Evolutionary conservation across 2,113 vertebrate genomes (phyloP), one percentile per base, ranked within the genome.

Genomic region (Cyanoramphus novaezelandiae): DNA sequence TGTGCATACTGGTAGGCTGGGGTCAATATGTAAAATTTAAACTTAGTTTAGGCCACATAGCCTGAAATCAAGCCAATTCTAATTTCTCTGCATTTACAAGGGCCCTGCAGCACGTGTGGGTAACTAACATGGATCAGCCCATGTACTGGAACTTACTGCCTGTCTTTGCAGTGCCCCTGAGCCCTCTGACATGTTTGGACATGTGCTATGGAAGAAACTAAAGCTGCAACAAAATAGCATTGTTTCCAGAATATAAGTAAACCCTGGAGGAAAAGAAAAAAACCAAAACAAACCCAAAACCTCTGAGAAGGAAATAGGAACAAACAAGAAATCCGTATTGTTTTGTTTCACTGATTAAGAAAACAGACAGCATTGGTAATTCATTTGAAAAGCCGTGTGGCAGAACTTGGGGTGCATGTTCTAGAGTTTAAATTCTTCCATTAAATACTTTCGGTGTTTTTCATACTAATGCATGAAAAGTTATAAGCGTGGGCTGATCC

Each of bases 131-230:
- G 23, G 35, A 11, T 31, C 31, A 53, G 29, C 27, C 35, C 60
- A 41, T 4, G 0, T 8, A 6, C 7, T 33, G 27, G 50, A 65
- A 60, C 0, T 3, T 43, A 10, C 25, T 62, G 59, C 20, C 14
- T 35, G 17, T 47, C 55, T 24, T 62, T 17, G 47, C 19, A 7
- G 27, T 53, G 46, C 19, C 24, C 25, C 35, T 35, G 21, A 9
- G 29, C 20, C 14, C 4, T 14, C 24, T 29, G 23, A 64, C 11
- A 10, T 35, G 29, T 44, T 20, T 69, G 59, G 63, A 55, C 46
- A 49, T 60, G 46, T n/a, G 27, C 31, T 81, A 4, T 49, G 37
- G 35, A 82, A 64, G 35, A 49, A 76, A 55, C 17, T 37, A 75
- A 59, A 68, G 18, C 33, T 91, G 25, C 63, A 65, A 33, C 28